Evolutionary conservation across 2,113 vertebrate species (phyloP).

Genomic region (Alectura lathami): DNA sequence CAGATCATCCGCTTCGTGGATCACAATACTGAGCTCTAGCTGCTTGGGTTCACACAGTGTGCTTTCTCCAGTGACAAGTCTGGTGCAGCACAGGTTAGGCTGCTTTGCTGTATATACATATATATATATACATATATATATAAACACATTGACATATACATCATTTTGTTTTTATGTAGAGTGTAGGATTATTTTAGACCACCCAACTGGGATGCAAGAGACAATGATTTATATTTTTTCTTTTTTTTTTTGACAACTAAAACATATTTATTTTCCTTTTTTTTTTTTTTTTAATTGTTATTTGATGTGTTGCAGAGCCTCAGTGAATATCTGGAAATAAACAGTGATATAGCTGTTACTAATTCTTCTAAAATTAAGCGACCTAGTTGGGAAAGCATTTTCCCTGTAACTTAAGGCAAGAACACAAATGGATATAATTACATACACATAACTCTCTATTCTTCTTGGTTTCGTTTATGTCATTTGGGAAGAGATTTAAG

Average conservation of each 20-base stretch:
- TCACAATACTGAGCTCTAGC: background rate
- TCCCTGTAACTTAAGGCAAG: constrained; percentile 8
- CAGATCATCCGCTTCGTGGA: fast-evolving
- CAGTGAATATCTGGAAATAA: background rate
- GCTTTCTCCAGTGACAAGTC: background rate
- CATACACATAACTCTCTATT: constrained; percentile 6
- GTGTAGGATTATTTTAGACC: background rate
- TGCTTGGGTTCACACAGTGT: fast-evolving
- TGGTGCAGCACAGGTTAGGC: background rate
- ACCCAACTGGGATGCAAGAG: background rate
- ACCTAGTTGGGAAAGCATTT: constrained; percentile 18
- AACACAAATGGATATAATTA: constrained; percentile 15
- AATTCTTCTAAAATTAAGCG: constrained; percentile 41
- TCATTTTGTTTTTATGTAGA: background rate
- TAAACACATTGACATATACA: background rate
- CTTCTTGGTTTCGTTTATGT: background rate
- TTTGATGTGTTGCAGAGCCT: background rate
- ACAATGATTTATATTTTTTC: background rate
- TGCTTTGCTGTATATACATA: no score
- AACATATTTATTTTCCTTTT: background rate
- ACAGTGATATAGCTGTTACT: background rate
- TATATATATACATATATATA: background rate
- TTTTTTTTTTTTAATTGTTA: background rate
- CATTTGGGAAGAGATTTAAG: constrained; percentile 8
- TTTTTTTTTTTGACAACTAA: background rate